Conservation (phyloP, 37 sponge, comb jelly and placozoan species). For the Aplysina aerophoba region DNA sequence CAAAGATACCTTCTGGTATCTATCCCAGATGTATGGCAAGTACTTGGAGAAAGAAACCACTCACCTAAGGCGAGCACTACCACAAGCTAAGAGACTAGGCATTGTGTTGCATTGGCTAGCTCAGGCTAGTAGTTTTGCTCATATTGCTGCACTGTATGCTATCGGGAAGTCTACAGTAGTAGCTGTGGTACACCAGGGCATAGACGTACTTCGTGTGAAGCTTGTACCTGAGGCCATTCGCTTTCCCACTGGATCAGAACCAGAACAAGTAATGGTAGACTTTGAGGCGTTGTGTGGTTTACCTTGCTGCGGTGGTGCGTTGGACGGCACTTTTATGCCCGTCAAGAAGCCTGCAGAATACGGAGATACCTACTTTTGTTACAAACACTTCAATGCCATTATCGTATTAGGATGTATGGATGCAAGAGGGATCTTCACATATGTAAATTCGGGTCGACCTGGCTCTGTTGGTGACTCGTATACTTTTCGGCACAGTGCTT, state of each 20-base stretch:
- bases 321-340: slow-evolving; percentile 34
- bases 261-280: slow-evolving; percentile 9
- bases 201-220: neutral
- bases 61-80: neutral
- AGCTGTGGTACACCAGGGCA: neutral
- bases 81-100: slow-evolving; percentile 1
- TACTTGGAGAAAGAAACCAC: slow-evolving; percentile 13
- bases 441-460: slow-evolving; percentile 20
- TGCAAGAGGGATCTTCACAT: slow-evolving; percentile 25
- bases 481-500: neutral
- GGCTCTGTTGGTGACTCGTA: slow-evolving; percentile 31
- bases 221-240: slow-evolving; percentile 5
- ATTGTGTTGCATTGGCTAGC: slow-evolving; percentile 30
- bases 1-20: slow-evolving; percentile 12
- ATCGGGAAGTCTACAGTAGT: slow-evolving; percentile 20
- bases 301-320: slow-evolving; percentile 18
- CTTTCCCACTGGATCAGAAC: slow-evolving; percentile 10
- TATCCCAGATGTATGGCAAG: slow-evolving; percentile 11
- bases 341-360: slow-evolving; percentile 13
- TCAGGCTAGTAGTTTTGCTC: neutral
- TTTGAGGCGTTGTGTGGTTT: slow-evolving; percentile 3
- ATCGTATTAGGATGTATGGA: slow-evolving; percentile 24
- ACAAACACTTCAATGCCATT: slow-evolving; percentile 18
- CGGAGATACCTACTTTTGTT: slow-evolving; percentile 28
- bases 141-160: neutral